Percentiles rank a stretch among this genome's conserved stretches.
These are phyloP conservation scores for Saturnia pavonia DNA, from an alignment of 2,888 invertebrate species.

Conservation along the genomic window DNA sequence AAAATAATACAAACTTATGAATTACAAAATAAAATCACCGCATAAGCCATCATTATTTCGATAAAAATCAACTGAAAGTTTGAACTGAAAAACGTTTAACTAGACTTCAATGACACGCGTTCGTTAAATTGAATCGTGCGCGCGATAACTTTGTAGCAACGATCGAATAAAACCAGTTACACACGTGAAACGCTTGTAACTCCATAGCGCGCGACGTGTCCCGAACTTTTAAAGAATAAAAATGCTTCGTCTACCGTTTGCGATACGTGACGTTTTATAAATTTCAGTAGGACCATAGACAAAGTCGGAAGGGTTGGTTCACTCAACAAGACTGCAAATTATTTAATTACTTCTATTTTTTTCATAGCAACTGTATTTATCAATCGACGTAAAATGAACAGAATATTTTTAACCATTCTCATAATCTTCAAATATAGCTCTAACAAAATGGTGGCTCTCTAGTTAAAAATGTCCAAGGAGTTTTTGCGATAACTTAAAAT, in stretches of 20 bases:
- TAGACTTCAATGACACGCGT: neutral
- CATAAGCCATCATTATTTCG: neutral
- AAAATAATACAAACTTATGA: too few species aligned
- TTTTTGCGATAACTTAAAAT: too few species aligned
- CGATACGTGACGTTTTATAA: constrained; percentile 13
- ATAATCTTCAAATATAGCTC: too few species aligned
- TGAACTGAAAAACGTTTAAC: neutral
- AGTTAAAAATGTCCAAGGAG: too few species aligned
- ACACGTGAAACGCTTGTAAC: neutral
- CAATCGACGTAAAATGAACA: too few species aligned
- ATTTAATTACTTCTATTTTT: neutral
- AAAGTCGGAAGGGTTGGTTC: neutral
- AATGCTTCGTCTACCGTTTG: neutral
- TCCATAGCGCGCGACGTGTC: neutral
- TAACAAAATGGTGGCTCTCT: too few species aligned
- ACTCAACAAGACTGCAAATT: neutral
- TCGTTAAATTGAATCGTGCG: neutral
- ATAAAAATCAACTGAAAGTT: neutral
- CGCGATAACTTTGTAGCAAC: neutral
- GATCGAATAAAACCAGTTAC: neutral
- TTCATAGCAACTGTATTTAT: too few species aligned
- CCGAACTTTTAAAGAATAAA: constrained; percentile 2
- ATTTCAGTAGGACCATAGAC: neutral
- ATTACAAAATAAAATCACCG: neutral
- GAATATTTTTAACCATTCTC: too few species aligned